A percentile compares a stretch with the other conserved stretches of the same genome.
phyloP scores from a whole-genome alignment of 2,797 vertebrate genomes.

The Lerista edwardsae region DNA sequence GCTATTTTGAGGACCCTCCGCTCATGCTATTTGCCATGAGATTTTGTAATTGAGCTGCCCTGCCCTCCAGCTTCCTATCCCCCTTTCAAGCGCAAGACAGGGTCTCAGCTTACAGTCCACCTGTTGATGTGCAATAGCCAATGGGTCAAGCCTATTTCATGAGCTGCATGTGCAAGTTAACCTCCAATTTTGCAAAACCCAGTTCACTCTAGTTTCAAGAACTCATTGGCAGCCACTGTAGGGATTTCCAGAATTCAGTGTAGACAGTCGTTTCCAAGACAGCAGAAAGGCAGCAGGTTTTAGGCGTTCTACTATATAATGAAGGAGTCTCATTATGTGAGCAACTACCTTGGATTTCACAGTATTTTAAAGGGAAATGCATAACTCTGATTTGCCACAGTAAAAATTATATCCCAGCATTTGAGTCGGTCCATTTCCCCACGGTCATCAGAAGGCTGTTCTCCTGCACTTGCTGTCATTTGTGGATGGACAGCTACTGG shows the following conservation, averaged over 20 bases:
- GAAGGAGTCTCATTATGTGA: not conserved
- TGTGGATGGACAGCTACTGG: too few species aligned
- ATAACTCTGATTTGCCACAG: not conserved
- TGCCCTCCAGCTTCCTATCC: conserved; percentile 41
- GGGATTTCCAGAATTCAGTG: fast-evolving
- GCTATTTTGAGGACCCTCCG: conserved; percentile 87
- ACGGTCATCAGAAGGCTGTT: too few species aligned
- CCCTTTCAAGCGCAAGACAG: conserved; percentile 62
- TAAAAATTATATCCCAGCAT: not conserved
- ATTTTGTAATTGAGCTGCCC: conserved; percentile 66
- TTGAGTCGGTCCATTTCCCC: not conserved
- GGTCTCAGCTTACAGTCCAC: conserved; percentile 77
- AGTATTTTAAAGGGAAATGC: not conserved
- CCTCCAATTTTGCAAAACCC: conserved; percentile 7
- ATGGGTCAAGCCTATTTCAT: conserved; percentile 64
- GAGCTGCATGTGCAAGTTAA: conserved; percentile 1
- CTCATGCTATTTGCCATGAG: conserved; percentile 72
- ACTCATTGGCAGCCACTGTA: fast-evolving
- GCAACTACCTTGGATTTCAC: not conserved
- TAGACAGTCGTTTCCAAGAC: fast-evolving
- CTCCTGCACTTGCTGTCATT: too few species aligned
- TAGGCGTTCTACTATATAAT: not conserved
- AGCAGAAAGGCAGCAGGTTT: fast-evolving
- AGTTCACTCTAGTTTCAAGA: not conserved
- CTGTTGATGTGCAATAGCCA: conserved; percentile 66